Conservation (phyloP, 2,113 vertebrate genomes). For the Agelaius tricolor region DNA sequence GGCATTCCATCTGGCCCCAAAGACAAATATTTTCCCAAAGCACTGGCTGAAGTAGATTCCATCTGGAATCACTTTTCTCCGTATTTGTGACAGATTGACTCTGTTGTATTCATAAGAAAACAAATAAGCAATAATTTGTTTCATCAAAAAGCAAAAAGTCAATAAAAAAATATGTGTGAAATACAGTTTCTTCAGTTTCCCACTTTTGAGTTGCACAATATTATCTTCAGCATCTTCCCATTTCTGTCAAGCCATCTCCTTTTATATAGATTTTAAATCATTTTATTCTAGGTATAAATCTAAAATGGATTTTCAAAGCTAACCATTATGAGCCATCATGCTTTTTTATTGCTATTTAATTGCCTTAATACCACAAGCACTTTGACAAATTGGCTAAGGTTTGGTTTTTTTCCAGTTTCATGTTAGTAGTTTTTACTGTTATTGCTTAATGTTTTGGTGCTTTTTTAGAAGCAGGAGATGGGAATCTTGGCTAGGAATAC, state of each 20-base stretch:
- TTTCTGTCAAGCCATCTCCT: not conserved
- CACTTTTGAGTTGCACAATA: not conserved
- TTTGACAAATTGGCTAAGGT: not conserved
- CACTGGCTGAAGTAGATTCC: not conserved
- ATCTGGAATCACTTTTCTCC: not conserved
- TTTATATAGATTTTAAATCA: not conserved
- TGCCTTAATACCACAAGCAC: not conserved
- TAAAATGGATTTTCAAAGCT: not conserved
- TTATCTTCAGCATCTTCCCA: not conserved
- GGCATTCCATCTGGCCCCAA: not conserved
- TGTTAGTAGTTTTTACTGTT: not conserved
- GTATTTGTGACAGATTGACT: not conserved
- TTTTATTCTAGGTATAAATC: not conserved
- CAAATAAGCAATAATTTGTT: not conserved
- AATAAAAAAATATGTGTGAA: not conserved
- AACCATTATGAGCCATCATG: not conserved
- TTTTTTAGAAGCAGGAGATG: not conserved
- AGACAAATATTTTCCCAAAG: not conserved
- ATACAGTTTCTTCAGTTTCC: not conserved
- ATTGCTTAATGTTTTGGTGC: not conserved
- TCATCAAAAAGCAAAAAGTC: not conserved
- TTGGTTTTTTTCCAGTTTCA: not conserved
- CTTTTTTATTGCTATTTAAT: conserved; percentile 32
- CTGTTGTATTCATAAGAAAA: not conserved
- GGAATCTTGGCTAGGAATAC: not conserved